Evolutionary conservation across 2,113 vertebrate species (phyloP).

Genomic region (Zosterops hypoxanthus): DNA sequence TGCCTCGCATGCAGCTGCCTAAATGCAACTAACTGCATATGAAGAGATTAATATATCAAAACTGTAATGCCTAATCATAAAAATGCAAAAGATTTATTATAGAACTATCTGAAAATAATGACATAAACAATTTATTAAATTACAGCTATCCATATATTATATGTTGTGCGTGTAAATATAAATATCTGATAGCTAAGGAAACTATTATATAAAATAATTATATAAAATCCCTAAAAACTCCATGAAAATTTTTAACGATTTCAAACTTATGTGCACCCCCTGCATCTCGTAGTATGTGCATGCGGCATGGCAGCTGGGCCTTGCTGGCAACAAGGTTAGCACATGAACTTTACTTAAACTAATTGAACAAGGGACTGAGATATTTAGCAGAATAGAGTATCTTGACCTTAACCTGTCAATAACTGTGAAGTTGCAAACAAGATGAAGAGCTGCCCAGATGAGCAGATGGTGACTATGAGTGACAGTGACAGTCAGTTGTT

Average conservation of each 20-base stretch:
- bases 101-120: neutral
- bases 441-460: neutral
- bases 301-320: neutral
- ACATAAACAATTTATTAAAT: neutral
- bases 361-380: rapidly evolving
- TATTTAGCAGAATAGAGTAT: neutral
- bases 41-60: neutral
- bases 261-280: rapidly evolving
- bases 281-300: neutral
- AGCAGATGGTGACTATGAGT: rapidly evolving
- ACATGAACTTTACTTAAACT: neutral
- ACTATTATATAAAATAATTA: neutral
- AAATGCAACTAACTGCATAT: neutral
- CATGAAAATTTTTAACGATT: neutral
- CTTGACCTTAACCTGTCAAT: neutral
- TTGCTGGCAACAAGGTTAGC: neutral
- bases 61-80: neutral
- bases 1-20: neutral
- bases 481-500: neutral
- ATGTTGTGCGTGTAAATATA: neutral
- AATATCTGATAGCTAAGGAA: neutral
- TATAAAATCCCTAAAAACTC: neutral
- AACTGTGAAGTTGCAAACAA: neutral
- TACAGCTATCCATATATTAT: neutral
- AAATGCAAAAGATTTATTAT: neutral